Evolutionary conservation across 37 sponge, comb jelly and placozoan genomes (phyloP), one percentile per base, ranked within the genome.

Genomic region (Axinella damicornis): DNA sequence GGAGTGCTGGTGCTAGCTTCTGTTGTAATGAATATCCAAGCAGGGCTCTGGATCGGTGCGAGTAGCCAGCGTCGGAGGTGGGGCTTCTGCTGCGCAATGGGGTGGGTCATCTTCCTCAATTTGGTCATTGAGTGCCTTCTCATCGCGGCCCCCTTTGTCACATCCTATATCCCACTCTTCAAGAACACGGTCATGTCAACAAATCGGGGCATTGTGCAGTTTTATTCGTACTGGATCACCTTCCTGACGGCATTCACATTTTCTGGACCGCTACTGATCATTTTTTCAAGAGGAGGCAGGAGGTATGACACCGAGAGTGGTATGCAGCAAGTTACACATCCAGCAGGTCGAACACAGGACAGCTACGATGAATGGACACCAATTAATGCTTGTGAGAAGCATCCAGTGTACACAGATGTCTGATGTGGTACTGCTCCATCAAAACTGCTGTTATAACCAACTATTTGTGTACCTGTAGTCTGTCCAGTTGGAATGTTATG

Each of bases 21-120:
- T 9, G 54, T 74, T 5, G 56, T 73, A 12, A 73, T 83, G 74
- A 83, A 83, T 55, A 21, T 83, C 27, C 73, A 83, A 33, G 81
- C 81, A 31, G 81, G 81, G 35, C 57, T 80, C 38, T 80, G 81
- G 81, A 69, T 80, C 13, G 69, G 81, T 14, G 81, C 81, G 5
- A 80, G 69, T 57, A 34, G 34, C 1, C 69, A 69, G 17, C 13
- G 31, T 31, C 41, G 81, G 20, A 80, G 69, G 69, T 30, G 33
- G 19, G 57, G 34, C 0, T 69, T 69, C 58, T 57, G 35, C 57
- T 32, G 22, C 11, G 69, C 57, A 21, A 57, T 80, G 21, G 57
- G 24, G 5, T 32, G 30, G 28, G 81, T 80, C 0, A 34, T 36
- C 5, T 55, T 34, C 0, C 31, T 80, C 27, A 80, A 80, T 53